A percentile compares a stretch with the other conserved stretches of the same genome.
These are phyloP conservation scores for Cynaeus angustus DNA, from an alignment of 2,888 invertebrate genomes.

Conservation along the genomic window DNA sequence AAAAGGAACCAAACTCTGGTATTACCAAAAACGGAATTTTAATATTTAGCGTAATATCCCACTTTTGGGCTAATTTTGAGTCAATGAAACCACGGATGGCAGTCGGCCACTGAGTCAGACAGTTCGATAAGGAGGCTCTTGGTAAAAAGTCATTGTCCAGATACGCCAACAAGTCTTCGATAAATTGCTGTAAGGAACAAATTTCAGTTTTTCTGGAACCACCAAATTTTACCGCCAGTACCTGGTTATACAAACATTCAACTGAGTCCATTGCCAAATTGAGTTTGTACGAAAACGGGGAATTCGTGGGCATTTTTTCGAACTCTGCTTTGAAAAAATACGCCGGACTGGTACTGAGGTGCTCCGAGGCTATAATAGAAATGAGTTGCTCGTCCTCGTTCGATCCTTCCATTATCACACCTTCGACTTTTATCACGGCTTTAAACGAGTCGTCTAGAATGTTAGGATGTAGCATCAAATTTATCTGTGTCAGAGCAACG, in stretches of 20 bases:
- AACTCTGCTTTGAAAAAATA: constrained; percentile 84
- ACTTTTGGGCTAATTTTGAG: constrained; percentile 63
- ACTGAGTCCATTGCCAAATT: constrained; percentile 81
- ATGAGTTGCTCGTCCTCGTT: constrained; percentile 81
- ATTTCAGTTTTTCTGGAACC: too few species aligned
- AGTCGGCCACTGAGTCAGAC: constrained; percentile 3
- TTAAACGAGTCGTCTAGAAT: constrained; percentile 62
- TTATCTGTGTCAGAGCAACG: constrained; percentile 81
- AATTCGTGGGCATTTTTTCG: constrained; percentile 80
- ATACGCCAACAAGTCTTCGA: constrained; percentile 59
- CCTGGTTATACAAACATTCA: constrained; percentile 86
- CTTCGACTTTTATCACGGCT: constrained; percentile 75
- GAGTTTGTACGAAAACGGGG: constrained; percentile 79
- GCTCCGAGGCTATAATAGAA: constrained; percentile 77
- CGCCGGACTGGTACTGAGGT: constrained; percentile 76
- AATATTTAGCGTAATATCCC: constrained; percentile 80
- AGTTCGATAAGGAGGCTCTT: neutral
- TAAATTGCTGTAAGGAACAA: constrained; percentile 56
- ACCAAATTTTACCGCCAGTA: too few species aligned
- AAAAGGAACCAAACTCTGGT: constrained; percentile 82
- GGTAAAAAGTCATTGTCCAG: constrained; percentile 44
- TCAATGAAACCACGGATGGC: constrained; percentile 50
- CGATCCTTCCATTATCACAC: constrained; percentile 83
- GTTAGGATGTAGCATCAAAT: constrained; percentile 64
- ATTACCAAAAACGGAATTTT: constrained; percentile 85